Base-by-base conservation (phyloP, 2,113 vertebrate genomes). In the Gnathonemus echidnorhynchus region DNA sequence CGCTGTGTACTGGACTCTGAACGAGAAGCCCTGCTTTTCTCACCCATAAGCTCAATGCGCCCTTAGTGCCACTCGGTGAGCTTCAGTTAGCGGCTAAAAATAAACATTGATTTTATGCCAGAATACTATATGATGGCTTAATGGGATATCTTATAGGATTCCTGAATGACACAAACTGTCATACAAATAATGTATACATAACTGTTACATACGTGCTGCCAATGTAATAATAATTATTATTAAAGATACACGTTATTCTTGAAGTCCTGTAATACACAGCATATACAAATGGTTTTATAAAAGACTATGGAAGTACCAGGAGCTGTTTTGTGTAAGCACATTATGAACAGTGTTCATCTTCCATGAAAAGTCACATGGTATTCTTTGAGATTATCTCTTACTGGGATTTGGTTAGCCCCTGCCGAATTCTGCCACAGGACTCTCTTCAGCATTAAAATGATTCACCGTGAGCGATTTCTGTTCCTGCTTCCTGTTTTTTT, bases 21-120 rank as follows among this genome's bases (percentile, higher is more conserved):
- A 91, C 94, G 93, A 90, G 90, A 91, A 89, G 89, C 91, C 27
- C 90, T 91, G 89, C 92, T 94, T 92, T 17, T 93, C 90, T 89
- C 77, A 93, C 87, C 85, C 88, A 86, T 88, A 88, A 86, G 92
- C 46, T 92, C 94, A 94, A 93, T 93, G 8, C 90, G 91, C 86
- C 48, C 70, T 39, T 45, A 93, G 94, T 93, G 77, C 24, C 10
- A 19, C 24, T 46, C 50, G 74, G 39, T 13, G 24, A n/a, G 50
- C 56, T 77, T 80, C 80, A 86, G 80, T 53, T 10, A 86, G 42
- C 5, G 66, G 42, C n/a, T 56, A 90, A 70, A 90, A 53, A 87
- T 87, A 39, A 53, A 56, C 50, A 87, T 48, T 46, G 21, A n/a
- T 85, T 85, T 48, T 21, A 85, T 53, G 27, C 10, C 49, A 87